phyloP scores from a whole-genome alignment of 2,113 vertebrate genomes.

The Eleginops maclovinus region DNA sequence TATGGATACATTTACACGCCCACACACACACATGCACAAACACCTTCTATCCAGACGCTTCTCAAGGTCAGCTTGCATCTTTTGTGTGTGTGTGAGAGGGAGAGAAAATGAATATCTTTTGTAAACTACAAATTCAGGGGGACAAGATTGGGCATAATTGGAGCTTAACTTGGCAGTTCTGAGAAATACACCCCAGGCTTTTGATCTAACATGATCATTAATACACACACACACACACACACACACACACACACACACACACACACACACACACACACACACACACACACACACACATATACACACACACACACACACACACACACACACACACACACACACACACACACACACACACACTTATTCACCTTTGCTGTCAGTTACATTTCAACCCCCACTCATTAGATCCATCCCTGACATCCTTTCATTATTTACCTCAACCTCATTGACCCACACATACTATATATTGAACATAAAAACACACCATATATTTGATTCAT shows the following conservation, averaged over 20 bases:
- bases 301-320: conserved; percentile 6
- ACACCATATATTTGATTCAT: background rate
- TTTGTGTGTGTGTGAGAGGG: conserved; percentile 31
- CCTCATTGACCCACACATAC: background rate
- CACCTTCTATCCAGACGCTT: conserved; percentile 50
- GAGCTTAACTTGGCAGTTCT: conserved; percentile 56
- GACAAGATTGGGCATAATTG: conserved; percentile 51
- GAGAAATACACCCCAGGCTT: conserved; percentile 37
- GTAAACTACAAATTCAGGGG: conserved; percentile 31
- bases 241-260: conserved; percentile 5
- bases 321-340: conserved; percentile 13
- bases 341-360: conserved; percentile 6
- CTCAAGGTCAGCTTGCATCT: conserved; percentile 71
- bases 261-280: conserved; percentile 9
- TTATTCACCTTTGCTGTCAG: conserved; percentile 26
- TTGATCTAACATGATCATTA: conserved; percentile 46
- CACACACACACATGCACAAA: conserved; percentile 50
- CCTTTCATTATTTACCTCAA: background rate
- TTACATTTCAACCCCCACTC: conserved; percentile 24
- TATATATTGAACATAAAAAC: background rate
- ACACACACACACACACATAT: conserved; percentile 13
- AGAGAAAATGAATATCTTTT: conserved; percentile 8
- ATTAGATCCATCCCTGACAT: conserved; percentile 7
- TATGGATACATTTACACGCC: conserved; percentile 80
- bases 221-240: conserved; percentile 3